Evolutionary conservation across 2,797 vertebrate genomes (phyloP), one percentile per base, ranked within the genome.

Genomic region (Hypotaenidia okinawae): DNA sequence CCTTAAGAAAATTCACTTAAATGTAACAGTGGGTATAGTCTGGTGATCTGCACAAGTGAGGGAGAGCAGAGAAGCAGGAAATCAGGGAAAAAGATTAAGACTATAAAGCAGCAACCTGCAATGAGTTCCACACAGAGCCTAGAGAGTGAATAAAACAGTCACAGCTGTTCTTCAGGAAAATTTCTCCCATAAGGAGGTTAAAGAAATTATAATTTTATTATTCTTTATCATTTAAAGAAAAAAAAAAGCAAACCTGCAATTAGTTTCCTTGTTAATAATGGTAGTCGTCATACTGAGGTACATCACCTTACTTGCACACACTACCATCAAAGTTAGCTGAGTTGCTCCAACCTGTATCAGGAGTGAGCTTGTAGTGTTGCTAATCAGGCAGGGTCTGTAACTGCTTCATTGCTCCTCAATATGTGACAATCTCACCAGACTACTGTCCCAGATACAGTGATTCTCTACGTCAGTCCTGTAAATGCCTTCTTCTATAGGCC

Each of bases 1-100:
- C 84, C 45, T 89, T 82, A 94, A 92, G 75, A 90, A 90, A 96
- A 93, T 28, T 81, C 76, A 86, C 82, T 88, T 62, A 59, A 93
- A 89, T 61, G 37, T 84, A 73, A 89, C 37, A 77, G 84, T 59
- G 68, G 21, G 8, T 96, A 30, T 57, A 96, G 84, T 32, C 64
- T 95, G 41, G 86, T 93, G 89, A 77, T 91, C 95, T 94, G 33
- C 24, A 66, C 39, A 49, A 95, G 54, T 83, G 85, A 94, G 45
- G 80, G 32, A 89, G 57, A 90, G 43, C 80, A 96, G 84, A 94
- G 67, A 67, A 92, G 49, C 39, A 95, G 55, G 62, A 94, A 95
- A 94, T 80, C 61, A 89, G 39, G 54, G 51, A 82, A 83, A 81
- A 63, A 94, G 69, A 94, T 41, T 61, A 27, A 83, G 77, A 89